Conservation (phyloP, 2,888 invertebrate species). For the Sipha maydis region DNA sequence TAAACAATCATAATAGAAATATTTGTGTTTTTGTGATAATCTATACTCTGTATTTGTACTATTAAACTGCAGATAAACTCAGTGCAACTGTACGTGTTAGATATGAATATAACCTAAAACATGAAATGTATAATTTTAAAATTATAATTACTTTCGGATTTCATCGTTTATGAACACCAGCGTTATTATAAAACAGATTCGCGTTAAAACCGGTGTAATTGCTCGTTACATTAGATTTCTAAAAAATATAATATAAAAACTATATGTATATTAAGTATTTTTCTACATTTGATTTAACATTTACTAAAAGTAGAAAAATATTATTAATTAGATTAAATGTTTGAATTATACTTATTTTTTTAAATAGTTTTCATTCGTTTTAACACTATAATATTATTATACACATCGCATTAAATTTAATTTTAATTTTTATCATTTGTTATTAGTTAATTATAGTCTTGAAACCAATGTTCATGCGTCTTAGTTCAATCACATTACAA, state of each 20-base stretch:
- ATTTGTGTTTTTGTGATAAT: no score
- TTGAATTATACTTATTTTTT: neutral
- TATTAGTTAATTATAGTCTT: no score
- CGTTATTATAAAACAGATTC: neutral
- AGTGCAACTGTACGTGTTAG: no score
- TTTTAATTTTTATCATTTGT: no score
- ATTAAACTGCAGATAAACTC: no score
- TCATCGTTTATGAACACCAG: neutral
- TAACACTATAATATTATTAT: no score
- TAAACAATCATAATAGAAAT: no score
- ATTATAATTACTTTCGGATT: neutral
- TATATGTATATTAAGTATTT: neutral
- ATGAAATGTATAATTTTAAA: neutral
- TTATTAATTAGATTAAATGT: neutral
- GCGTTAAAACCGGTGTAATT: neutral
- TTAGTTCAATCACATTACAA: no score
- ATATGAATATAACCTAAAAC: neutral
- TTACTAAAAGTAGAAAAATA: neutral
- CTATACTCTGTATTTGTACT: no score
- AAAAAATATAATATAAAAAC: neutral
- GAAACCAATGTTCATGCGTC: no score
- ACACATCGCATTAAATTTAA: no score
- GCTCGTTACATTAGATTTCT: neutral
- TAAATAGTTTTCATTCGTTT: neutral
- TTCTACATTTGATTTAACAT: neutral